A percentile compares a stretch with the other conserved stretches of the same genome.
Evolutionary conservation across 2,888 invertebrate genomes (phyloP).

Genomic region (Zaprionus obscuricornis): DNA sequence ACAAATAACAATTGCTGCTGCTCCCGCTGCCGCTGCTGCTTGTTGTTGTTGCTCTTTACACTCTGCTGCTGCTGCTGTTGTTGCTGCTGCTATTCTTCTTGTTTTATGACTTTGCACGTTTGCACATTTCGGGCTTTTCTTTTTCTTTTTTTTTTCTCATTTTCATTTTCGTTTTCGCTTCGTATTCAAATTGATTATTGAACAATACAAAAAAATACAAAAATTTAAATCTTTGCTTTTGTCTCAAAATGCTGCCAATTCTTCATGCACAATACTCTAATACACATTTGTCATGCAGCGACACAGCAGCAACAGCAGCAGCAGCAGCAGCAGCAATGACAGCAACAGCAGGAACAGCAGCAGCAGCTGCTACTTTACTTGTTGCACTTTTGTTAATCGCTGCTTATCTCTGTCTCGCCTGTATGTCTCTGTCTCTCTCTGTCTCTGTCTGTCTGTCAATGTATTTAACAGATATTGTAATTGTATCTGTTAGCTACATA

Average conservation of each 20-base stretch:
- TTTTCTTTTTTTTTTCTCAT: no score
- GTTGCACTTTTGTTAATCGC: constrained; percentile 34
- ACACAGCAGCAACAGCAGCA: constrained; percentile 22
- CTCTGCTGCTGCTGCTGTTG: constrained; percentile 16
- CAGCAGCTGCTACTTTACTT: constrained; percentile 28
- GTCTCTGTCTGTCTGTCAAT: constrained; percentile 18
- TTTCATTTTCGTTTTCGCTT: no score
- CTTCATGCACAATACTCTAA: constrained; percentile 40
- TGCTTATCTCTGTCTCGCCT: constrained; percentile 5
- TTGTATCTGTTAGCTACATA: constrained; percentile 6
- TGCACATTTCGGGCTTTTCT: constrained; percentile 35
- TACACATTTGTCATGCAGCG: constrained; percentile 36
- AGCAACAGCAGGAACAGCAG: not conserved
- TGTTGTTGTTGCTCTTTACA: constrained; percentile 30
- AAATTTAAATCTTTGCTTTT: constrained; percentile 7
- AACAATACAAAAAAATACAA: not conserved
- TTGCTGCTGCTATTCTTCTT: constrained; percentile 2
- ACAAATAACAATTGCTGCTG: constrained; percentile 27
- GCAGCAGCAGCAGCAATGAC: constrained; percentile 23
- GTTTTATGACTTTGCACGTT: constrained; percentile 66
- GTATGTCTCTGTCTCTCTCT: not conserved
- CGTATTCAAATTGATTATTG: constrained; percentile 27
- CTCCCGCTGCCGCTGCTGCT: constrained; percentile 30
- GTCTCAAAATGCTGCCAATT: no score
- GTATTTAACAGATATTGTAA: constrained; percentile 45